Conservation (phyloP, 1,140 invertebrate species). For the Drosophila fuyamai region DNA sequence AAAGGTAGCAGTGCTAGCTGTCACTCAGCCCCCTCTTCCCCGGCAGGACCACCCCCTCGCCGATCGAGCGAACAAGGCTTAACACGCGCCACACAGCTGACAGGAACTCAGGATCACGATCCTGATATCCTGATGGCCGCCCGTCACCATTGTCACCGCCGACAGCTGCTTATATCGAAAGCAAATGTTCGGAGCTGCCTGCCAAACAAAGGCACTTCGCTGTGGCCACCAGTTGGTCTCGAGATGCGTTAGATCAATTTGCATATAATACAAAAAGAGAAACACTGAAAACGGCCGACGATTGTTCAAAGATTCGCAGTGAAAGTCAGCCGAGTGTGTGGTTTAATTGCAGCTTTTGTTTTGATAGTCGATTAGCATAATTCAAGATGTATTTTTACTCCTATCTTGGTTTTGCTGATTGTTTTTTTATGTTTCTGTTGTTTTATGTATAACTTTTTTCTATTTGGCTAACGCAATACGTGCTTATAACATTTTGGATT, state of each 20-base stretch:
- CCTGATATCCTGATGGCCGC: slow-evolving; percentile 32
- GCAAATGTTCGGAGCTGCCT: slow-evolving; percentile 1
- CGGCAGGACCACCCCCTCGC: slow-evolving; percentile 16
- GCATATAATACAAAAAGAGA: slow-evolving; percentile 77
- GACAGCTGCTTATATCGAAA: slow-evolving; percentile 48
- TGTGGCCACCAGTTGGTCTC: slow-evolving; percentile 27
- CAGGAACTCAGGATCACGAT: slow-evolving; percentile 51
- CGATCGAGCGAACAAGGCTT: slow-evolving; percentile 16
- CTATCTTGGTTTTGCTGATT: slow-evolving; percentile 31
- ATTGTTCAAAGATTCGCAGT: slow-evolving; percentile 52
- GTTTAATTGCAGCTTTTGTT: slow-evolving; percentile 77
- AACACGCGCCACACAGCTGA: slow-evolving; percentile 74
- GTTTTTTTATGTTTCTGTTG: slow-evolving; percentile 24
- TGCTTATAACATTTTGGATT: slow-evolving; percentile 32
- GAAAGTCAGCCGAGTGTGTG: slow-evolving; percentile 60
- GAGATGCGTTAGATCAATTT: slow-evolving; percentile 50
- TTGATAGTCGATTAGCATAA: slow-evolving; percentile 65
- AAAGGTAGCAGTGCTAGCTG: slow-evolving; percentile 27
- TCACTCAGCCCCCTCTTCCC: slow-evolving; percentile 34
- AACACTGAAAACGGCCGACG: slow-evolving; percentile 54
- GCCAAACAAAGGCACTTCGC: slow-evolving; percentile 35
- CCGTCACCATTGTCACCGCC: slow-evolving; percentile 20
- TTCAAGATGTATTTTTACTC: slow-evolving; percentile 43
- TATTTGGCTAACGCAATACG: slow-evolving; percentile 19
- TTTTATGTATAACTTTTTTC: slow-evolving; percentile 25